Base-by-base conservation (phyloP, 2,797 vertebrate species). In the Microctenopoma lineatum region DNA sequence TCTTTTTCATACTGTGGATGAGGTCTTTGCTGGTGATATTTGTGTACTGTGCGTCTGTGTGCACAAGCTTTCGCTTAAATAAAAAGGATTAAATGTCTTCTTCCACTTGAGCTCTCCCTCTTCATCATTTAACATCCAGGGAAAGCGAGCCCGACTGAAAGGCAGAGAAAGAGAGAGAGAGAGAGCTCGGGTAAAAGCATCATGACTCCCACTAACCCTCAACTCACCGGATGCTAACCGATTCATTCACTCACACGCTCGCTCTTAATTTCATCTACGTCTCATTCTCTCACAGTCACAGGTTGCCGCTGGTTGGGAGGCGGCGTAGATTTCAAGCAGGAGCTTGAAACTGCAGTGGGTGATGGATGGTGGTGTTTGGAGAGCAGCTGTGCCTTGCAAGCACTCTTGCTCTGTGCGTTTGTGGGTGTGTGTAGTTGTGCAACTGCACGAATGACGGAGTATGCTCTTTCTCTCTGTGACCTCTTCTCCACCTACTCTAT, bases 301-400 rank as follows among this genome's bases (percentile, higher is more conserved):
- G 55, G 50, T 56, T 69, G 64, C 60, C 32, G 73, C 36, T n/a
- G 67, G 41, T 44, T 66, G 68, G 16, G 72, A 57, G 70, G 61
- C 27, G 78, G 48, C 69, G 68, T 36, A 58, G 81, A 57, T 60
- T 72, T 61, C 38, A 7, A 52, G 75, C 75, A 57, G 77, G 66
- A 64, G 50, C 52, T 4, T 82, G 77, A 75, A 75, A 80, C 79
- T 73, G 86, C 86, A 79, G 79, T 55, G 75, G 57, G 81, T 90
- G 91, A 90, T 90, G 87, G 81, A 91, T 89, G 87, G 70, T 32
- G 66, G 62, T 75, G 86, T 81, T 76, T 52, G 73, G 72, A 70
- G 84, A 84, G 75, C 84, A 90, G 86, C 85, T 89, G 89, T 46
- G 75, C 77, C 60, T 64, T 12, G 58, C 52, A 64, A 65, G 68